Base-by-base conservation (phyloP, 2,797 vertebrate genomes). In the Neostethus bicornis region DNA sequence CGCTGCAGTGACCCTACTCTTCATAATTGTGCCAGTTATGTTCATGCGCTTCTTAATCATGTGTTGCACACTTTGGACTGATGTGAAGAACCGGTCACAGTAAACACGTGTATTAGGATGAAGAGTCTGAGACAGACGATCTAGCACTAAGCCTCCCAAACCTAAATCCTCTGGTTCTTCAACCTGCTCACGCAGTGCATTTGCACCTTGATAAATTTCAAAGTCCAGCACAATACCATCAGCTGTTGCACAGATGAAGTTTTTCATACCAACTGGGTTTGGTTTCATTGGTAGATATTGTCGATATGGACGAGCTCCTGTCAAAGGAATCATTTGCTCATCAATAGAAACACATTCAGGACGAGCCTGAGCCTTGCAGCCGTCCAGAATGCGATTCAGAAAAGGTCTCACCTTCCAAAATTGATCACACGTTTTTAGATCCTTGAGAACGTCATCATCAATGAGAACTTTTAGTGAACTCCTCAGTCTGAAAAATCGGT, bases 41-140 rank as follows among this genome's bases (percentile, higher is more conserved):
- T 49, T 49, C 0, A 71, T 4, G 25, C 67, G 5, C 10, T 52
- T 67, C 58, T 34, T 1, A 51, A 65, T 2, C 65, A 51, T 63
- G 0, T 0, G 3, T 2, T 61, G n/a, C 9, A 41, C 46, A 65
- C 1, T 46, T 34, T 28, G 1, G 0, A 38, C 23, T 8, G 14
- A 32, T 2, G 35, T 48, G 21, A 66, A 2, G 43, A 53, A 53
- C 10, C 4, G 1, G 34, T 66, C 29, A 20, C 39, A 42, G 12
- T 62, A 51, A 3, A 56, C 8, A 10, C 58, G 61, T 46, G 50
- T 63, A 16, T 16, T 34, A 29, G 58, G 2, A 41, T 12, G 7
- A 32, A 63, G 12, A 1, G 16, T 38, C 52, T 72, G 0, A 43
- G 28, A 1, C 25, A 49, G 32, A 47, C 4, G 24, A 17, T 38